These are phyloP conservation scores for Calameuta idolon DNA, from an alignment of 2,888 invertebrate genomes.

Conservation along the genomic window DNA sequence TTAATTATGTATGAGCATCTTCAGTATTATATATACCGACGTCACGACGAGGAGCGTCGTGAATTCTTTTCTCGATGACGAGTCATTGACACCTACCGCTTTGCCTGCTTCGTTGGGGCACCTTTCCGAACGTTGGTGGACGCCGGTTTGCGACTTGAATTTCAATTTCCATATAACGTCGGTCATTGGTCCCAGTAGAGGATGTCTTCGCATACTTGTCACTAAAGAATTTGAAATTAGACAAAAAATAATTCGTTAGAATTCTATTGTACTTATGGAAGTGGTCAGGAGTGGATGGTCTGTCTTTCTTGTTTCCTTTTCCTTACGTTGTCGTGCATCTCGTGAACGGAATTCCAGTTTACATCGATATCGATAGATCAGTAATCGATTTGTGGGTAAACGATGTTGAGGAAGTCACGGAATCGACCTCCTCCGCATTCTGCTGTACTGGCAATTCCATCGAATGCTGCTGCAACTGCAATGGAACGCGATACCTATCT, in stretches of 20 bases:
- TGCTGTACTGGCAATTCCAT: slow-evolving; percentile 25
- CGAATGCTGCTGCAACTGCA: slow-evolving; percentile 9
- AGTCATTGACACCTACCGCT: slow-evolving; percentile 6
- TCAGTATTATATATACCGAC: neutral
- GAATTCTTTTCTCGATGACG: slow-evolving; percentile 3
- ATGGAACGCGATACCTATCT: slow-evolving; percentile 10
- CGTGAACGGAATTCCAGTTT: neutral
- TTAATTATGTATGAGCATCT: neutral
- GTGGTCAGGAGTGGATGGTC: neutral
- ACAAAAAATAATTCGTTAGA: neutral
- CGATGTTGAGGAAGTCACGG: slow-evolving; percentile 27
- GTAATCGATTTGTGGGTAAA: slow-evolving; percentile 2
- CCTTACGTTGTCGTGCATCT: neutral
- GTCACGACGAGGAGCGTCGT: neutral
- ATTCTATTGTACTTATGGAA: neutral
- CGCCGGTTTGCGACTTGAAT: slow-evolving; percentile 2
- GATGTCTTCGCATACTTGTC: neutral
- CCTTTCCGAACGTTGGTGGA: neutral
- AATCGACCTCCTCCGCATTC: slow-evolving; percentile 27
- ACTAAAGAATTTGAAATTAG: neutral
- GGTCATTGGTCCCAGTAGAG: neutral
- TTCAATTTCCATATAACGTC: slow-evolving; percentile 3
- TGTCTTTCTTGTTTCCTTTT: neutral
- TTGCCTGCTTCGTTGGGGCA: neutral
- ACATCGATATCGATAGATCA: neutral